phyloP scores from a whole-genome alignment of 1,140 invertebrate species.

The Drosophila eugracilis region DNA sequence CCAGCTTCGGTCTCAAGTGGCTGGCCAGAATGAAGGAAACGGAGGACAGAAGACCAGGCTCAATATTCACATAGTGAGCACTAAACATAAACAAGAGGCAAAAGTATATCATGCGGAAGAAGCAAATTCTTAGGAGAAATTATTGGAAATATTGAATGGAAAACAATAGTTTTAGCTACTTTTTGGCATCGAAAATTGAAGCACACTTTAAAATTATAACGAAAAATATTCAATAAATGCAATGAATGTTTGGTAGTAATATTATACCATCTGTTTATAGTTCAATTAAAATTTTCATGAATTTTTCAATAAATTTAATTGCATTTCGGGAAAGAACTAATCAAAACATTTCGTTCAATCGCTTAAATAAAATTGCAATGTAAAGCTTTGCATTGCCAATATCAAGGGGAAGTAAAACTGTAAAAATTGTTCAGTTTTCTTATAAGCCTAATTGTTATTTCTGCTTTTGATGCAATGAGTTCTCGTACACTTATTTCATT shows the following conservation, averaged over 20 bases:
- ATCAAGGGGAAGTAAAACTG: not conserved
- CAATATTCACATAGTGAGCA: slow-evolving; percentile 18
- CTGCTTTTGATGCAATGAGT: not conserved
- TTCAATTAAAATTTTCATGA: too few relatives aligned
- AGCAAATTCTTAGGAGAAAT: slow-evolving; percentile 7
- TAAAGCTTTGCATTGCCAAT: not conserved
- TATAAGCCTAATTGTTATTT: not conserved
- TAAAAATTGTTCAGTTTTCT: too few relatives aligned
- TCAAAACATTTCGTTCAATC: too few relatives aligned
- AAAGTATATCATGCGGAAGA: slow-evolving; percentile 5
- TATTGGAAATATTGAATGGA: not conserved
- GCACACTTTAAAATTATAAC: not conserved
- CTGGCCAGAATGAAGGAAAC: slow-evolving; percentile 6
- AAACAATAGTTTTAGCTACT: not conserved
- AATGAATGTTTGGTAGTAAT: too few relatives aligned
- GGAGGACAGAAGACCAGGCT: slow-evolving; percentile 13
- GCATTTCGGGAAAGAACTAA: not conserved
- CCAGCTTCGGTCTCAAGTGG: slow-evolving; percentile 53
- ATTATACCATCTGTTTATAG: too few relatives aligned
- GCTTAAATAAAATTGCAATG: too few relatives aligned
- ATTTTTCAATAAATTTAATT: not conserved
- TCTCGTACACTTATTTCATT: not conserved
- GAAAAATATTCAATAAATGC: not conserved
- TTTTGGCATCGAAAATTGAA: not conserved
- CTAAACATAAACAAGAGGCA: slow-evolving; percentile 4